phyloP scores from a whole-genome alignment of 1,140 invertebrate species.

The Cotesia chilonis region DNA sequence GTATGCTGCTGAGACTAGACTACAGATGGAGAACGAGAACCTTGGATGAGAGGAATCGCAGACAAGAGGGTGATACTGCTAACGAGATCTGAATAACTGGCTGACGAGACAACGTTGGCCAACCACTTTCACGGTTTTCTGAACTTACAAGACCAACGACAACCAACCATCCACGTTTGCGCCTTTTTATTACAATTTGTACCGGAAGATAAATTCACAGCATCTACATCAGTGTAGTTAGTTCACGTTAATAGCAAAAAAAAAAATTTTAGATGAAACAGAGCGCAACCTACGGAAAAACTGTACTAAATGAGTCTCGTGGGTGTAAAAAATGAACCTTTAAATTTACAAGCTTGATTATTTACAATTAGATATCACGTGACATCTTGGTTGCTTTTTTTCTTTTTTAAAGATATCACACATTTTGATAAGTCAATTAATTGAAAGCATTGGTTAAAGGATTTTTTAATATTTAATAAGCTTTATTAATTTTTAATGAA shows the following conservation, averaged over 20 bases:
- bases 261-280: not conserved
- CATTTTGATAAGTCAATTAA: no score
- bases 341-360: no score
- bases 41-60: slow-evolving; percentile 19
- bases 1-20: slow-evolving; percentile 21
- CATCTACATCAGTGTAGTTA: not conserved
- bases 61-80: slow-evolving; percentile 39
- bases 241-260: not conserved
- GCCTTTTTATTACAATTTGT: slow-evolving; percentile 4
- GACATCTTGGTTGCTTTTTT: no score
- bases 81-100: slow-evolving; percentile 57
- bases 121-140: slow-evolving; percentile 44
- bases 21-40: not conserved
- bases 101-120: slow-evolving; percentile 39
- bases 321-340: no score
- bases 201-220: not conserved
- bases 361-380: no score
- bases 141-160: not conserved
- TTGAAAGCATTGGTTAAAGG: no score
- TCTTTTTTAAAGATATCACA: no score
- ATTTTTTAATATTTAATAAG: no score
- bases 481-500: no score
- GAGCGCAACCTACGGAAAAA: not conserved
- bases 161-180: slow-evolving; percentile 1
- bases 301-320: not conserved